Evolutionary conservation across 1,140 invertebrate species (phyloP), one percentile per base, ranked within the genome.

Genomic region (Andrena cerasifolii): DNA sequence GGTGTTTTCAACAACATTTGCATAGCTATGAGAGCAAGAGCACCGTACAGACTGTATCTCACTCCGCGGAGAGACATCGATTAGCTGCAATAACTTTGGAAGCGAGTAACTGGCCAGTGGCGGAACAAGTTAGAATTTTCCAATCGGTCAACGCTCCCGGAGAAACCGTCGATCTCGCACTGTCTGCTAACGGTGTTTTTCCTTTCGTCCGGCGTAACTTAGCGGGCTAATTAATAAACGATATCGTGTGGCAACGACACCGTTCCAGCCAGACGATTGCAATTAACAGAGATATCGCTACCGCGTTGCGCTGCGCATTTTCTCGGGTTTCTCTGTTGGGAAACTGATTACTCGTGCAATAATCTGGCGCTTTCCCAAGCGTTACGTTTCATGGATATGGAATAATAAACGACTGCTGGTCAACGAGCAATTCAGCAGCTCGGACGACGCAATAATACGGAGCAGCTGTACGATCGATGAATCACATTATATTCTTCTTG

Each of bases 231-330:
- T 70, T 31, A 43, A 56, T 56, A 56, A 70, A 31, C 66, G 18
- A 36, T 56, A 70, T 70, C 51, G 31, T 49, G 53, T 45, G 18
- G 36, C 24, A 31, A 70, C 47, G 47, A 66, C 33, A 8, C 18
- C 24, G 36, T 40, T 21, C 8, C 58, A 14, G n/a, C 58, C 28
- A n/a, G 1, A 12, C 58, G 21, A 12, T 26, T 3, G 65, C 49
- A 70, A 70, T 70, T 70, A 51, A 70, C 53, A 26, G 33, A n/a
- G 53, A 56, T 56, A 56, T 43, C 31, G 65, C 21, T 40, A 7
- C 14, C 18, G 28, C 16, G 16, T n/a, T 18, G 33, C n/a, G 33
- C 36, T 14, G 21, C 16, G 5, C 24, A 24, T 43, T 70, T 70
- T 40, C 33, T 49, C 43, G 8, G 24, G 14, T 8, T 0, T 40